Evolutionary conservation across 2,888 invertebrate genomes (phyloP), one percentile per base, ranked within the genome.

Genomic region (Eumerus sabulonum): DNA sequence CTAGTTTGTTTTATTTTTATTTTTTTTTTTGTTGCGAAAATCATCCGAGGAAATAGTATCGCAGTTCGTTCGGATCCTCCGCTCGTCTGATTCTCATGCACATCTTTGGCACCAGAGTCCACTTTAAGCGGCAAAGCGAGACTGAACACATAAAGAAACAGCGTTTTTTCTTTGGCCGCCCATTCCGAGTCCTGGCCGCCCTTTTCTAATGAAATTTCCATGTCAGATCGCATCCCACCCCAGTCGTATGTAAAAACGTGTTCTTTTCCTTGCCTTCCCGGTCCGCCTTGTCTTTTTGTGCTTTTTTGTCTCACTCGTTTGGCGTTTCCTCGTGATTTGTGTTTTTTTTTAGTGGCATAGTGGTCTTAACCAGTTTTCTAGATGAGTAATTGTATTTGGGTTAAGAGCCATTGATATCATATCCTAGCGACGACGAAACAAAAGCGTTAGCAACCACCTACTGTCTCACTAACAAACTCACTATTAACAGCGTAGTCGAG

Each of bases 321-420:
- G 27, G 27, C 27, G 27, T 27, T 27, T 7, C n/a, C n/a, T n/a
- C n/a, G n/a, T 2, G 27, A 27, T 27, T 27, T 60, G 60, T 62
- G 62, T 71, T 71, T 71, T 72, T 54, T 42, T 44, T 50, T 47
- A 40, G 14, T 16, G 53, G 48, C 74, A 9, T n/a, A 64, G 54
- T 74, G 63, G 73, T 70, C 74, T 74, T 79, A 74, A 79, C 79
- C 74, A 74, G 79, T 70, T 70, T 64, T 79, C 64, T 82, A 82
- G 82, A 83, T 83, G 83, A 83, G 83, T 82, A 83, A 83, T 83
- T 83, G 82, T 83, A 83, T 83, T 83, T 83, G 83, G 83, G 83
- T 83, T 83, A 83, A 83, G 83, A 83, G 82, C 83, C 83, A 83
- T 83, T 83, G 83, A 83, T 83, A 83, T 82, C 81, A 82, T 67